Base-by-base conservation (phyloP, 2,113 vertebrate genomes). In the Alethe diademata region DNA sequence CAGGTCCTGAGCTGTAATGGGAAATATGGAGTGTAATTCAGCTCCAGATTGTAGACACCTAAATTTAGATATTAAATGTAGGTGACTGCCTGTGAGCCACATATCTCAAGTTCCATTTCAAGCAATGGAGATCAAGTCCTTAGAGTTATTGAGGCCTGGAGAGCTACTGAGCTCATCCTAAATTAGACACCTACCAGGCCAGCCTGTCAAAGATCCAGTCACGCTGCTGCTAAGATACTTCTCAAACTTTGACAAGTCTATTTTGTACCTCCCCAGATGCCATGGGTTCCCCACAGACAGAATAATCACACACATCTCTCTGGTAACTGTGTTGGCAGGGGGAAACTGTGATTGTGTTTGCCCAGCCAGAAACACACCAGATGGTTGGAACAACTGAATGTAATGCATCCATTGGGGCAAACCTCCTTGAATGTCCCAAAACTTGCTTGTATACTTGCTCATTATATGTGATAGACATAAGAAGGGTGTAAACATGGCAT, bases 51-150 rank as follows among this genome's bases (percentile, higher is more conserved):
- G 64, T 60, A 83, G 91, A 70, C n/a, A 48, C 60, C 95, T 92
- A 97, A 91, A 97, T 95, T 94, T 97, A 97, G 95, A 60, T 74
- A 6, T 64, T 69, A 88, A 96, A 95, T 95, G 51, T 95, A 90
- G 95, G 91, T 94, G 89, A 94, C 64, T 91, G 88, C 81, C 70
- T 93, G 72, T 93, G 56, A 95, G n/a, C 47, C 64, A 86, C 79
- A 47, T 94, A 80, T 54, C 75, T 93, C 48, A 79, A 88, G 67
- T 90, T 97, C 78, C 69, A 90, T 95, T 92, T 94, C 82, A 90
- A 92, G 86, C 42, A 56, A 54, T 51, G 43, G 64, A 92, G 75
- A 92, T 71, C 86, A 84, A 84, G 61, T 94, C 69, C 76, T 95
- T 70, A 31, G 72, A 93, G 72, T 78, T 93, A 71, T 1, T 78